A percentile compares a stretch with the other conserved stretches of the same genome.
Conservation (phyloP, 2,113 vertebrate genomes). For the Antennarius striatus region DNA sequence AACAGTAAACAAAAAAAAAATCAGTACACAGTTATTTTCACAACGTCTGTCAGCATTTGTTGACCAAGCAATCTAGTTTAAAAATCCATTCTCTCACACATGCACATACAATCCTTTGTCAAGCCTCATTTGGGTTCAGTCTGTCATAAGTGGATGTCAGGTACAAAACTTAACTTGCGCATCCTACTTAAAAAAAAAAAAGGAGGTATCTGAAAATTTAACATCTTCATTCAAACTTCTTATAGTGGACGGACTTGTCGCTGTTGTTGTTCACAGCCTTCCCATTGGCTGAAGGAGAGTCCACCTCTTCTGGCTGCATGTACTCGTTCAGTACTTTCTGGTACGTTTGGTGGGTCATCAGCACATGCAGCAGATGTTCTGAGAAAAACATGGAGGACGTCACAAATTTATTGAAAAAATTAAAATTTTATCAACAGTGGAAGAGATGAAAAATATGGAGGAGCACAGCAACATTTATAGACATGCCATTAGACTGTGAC, state of each 20-base stretch:
- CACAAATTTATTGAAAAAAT: too few species aligned
- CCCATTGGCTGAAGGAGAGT: slow-evolving; percentile 15
- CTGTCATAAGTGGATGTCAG: not conserved
- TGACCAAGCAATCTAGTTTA: too few species aligned
- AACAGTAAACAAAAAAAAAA: not conserved
- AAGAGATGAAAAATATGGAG: too few species aligned
- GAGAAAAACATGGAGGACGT: not conserved
- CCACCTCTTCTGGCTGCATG: slow-evolving; percentile 43
- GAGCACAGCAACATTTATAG: too few species aligned
- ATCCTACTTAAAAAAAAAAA: not conserved
- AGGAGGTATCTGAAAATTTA: not conserved
- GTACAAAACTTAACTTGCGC: not conserved
- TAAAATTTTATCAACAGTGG: too few species aligned
- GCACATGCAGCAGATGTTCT: slow-evolving; percentile 53
- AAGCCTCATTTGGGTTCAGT: not conserved
- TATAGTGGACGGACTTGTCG: slow-evolving; percentile 4
- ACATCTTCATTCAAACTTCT: slow-evolving; percentile 60
- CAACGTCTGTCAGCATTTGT: too few species aligned
- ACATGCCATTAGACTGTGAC: too few species aligned
- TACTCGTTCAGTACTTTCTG: slow-evolving; percentile 55
- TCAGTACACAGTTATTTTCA: slow-evolving; percentile 9
- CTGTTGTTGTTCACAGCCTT: slow-evolving; percentile 57
- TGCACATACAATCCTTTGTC: not conserved
- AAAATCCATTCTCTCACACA: not conserved
- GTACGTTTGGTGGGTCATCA: slow-evolving; percentile 74